Percentiles rank a stretch among this genome's conserved stretches.
Conservation (phyloP, 2,888 invertebrate species). For the Eubasilissa splendida region DNA sequence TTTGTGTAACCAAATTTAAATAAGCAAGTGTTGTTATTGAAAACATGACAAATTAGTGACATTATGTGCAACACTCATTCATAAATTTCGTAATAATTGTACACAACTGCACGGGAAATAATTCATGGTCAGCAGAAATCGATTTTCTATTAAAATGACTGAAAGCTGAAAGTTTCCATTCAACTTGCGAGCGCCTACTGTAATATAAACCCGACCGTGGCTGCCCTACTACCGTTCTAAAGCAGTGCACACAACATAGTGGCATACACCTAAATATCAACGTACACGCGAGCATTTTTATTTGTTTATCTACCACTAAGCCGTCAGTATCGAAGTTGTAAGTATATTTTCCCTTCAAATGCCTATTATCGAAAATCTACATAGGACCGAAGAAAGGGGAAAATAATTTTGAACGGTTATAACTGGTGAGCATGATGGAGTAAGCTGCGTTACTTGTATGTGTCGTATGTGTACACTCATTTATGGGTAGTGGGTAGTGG, state of each 20-base stretch:
- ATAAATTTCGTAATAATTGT: too few relatives aligned
- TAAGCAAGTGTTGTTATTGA: too few relatives aligned
- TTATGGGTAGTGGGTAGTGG: background rate
- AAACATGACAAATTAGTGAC: too few relatives aligned
- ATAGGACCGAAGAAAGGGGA: conserved; percentile 39
- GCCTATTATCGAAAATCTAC: conserved; percentile 50
- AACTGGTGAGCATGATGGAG: conserved; percentile 22
- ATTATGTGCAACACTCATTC: too few relatives aligned
- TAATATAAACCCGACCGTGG: background rate
- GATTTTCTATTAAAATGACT: conserved; percentile 48
- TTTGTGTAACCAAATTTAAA: too few relatives aligned
- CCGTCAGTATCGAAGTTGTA: conserved; percentile 22
- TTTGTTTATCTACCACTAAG: conserved; percentile 51
- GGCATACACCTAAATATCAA: background rate
- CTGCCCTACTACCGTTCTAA: background rate
- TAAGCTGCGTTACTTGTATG: background rate
- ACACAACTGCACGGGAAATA: background rate
- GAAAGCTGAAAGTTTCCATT: conserved; percentile 45
- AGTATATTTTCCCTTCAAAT: conserved; percentile 16
- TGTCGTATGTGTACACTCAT: background rate
- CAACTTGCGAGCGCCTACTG: background rate
- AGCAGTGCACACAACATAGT: background rate
- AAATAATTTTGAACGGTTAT: conserved; percentile 22
- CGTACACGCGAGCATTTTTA: conserved; percentile 21
- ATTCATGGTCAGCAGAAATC: conserved; percentile 48